A percentile compares a stretch with the other conserved stretches of the same genome.
Conservation (phyloP, 64 coral and sea anemone genomes). For the Platygyra sinensis region DNA sequence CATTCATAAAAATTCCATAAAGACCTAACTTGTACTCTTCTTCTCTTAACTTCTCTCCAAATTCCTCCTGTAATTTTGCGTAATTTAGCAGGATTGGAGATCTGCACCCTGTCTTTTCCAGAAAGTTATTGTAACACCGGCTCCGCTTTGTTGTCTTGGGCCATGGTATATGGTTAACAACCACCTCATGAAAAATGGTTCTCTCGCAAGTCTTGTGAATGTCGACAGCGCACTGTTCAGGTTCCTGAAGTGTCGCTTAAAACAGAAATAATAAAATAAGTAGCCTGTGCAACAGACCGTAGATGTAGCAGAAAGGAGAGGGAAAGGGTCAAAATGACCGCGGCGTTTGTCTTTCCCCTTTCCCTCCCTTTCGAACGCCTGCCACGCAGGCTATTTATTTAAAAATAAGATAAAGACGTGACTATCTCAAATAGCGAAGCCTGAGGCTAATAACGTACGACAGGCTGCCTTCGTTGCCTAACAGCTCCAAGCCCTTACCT, state of each 20-base stretch:
- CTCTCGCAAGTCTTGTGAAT: constrained; percentile 37
- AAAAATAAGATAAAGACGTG: too few relatives aligned
- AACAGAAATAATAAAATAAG: neutral
- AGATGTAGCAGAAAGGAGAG: too few relatives aligned
- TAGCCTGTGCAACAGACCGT: too few relatives aligned
- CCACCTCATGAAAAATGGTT: constrained; percentile 26
- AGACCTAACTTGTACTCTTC: neutral
- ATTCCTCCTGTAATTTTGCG: neutral
- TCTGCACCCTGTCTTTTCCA: neutral
- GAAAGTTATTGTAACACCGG: neutral
- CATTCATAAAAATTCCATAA: constrained; percentile 46
- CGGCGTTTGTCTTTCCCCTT: too few relatives aligned
- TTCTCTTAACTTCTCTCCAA: constrained; percentile 28
- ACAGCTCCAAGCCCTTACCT: too few relatives aligned
- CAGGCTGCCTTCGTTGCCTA: too few relatives aligned
- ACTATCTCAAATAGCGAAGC: too few relatives aligned
- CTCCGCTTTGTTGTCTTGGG: constrained; percentile 35
- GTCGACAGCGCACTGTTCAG: neutral
- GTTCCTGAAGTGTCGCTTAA: neutral
- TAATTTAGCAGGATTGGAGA: constrained; percentile 9
- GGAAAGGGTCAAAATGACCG: too few relatives aligned
- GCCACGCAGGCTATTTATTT: too few relatives aligned
- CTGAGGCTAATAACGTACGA: too few relatives aligned
- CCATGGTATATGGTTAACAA: constrained; percentile 23
- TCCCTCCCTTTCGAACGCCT: too few relatives aligned